Base-by-base conservation (phyloP, 2,888 invertebrate genomes). In the Pseudococcus jackbeardsleyi region DNA sequence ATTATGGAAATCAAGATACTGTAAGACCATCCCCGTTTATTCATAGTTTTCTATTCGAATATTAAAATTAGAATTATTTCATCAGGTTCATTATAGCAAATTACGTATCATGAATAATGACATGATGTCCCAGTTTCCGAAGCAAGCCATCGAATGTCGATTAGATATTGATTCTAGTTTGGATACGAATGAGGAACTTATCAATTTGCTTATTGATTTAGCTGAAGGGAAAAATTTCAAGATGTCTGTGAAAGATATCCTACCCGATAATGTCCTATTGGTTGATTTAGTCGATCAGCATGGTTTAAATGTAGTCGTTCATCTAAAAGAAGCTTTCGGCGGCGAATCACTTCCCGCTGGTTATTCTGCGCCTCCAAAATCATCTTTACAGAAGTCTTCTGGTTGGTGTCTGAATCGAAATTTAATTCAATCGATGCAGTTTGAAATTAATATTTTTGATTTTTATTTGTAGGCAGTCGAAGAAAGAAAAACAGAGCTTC, bases 1-100 rank as follows among this genome's bases (percentile, higher is more conserved):
- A 99, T 92, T 99, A 96, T 92, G 99, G 99, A 8, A 99, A 99
- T 92, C 95, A 96, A 90, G 98, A 97, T 91, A 93, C 93, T n/a
- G 94, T 97, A 0, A 88, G 89, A n/a, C 3, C 19, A 7, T 17
- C 59, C 6, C 6, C 15, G 6, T 59, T 59, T 8, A 42, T 42
- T 33, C 3, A 42, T 42, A 42, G 0, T 88, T 11, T 54, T 22
- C 33, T 1, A 42, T 46, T 46, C 42, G 46, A n/a, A 15, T n/a
- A 48, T 50, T 19, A 22, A 42, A 15, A 0, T 54, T n/a, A 3
- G 5, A 17, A 54, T 54, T 82, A 86, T 77, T 88, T 68, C 72
- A 33, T 19, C 48, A 90, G 90, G 89, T 90, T n/a, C 91, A 93
- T 9, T 91, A 93, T 0, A 92, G 93, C 15, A 92, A 94, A 59